phyloP scores from a whole-genome alignment of 2,797 vertebrate genomes.

The Gymnodraco acuticeps region DNA sequence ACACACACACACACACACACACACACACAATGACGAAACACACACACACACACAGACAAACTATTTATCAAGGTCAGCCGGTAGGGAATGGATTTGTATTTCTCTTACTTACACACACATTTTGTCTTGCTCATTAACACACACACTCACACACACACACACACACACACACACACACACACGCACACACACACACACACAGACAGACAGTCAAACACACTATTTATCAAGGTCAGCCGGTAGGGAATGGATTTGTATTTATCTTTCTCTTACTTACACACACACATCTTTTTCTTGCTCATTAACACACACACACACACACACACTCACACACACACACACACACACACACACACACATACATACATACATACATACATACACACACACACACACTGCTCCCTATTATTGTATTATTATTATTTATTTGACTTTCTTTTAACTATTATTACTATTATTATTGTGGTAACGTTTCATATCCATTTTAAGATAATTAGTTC shows the following conservation, averaged over 20 bases:
- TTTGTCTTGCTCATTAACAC: background rate
- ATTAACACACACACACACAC: too few relatives aligned
- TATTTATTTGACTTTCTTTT: too few relatives aligned
- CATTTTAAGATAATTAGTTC: too few relatives aligned
- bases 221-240: too few relatives aligned
- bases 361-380: constrained; percentile 5
- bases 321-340: background rate
- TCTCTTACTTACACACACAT: background rate
- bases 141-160: background rate
- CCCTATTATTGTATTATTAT: too few relatives aligned
- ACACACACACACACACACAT: constrained; percentile 3
- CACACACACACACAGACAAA: background rate
- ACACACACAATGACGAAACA: background rate
- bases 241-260: too few relatives aligned
- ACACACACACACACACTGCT: background rate
- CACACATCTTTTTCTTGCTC: too few relatives aligned
- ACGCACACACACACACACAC: background rate
- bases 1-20: background rate
- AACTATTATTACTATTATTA: too few relatives aligned
- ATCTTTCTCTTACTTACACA: too few relatives aligned
- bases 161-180: constrained; percentile 5
- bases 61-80: background rate
- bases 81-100: background rate
- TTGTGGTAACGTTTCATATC: too few relatives aligned
- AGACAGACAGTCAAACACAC: too few relatives aligned